Evolutionary conservation across 2,797 vertebrate species (phyloP), one percentile per base, ranked within the genome.

Genomic region (Acrossocheilus wenchowensis): DNA sequence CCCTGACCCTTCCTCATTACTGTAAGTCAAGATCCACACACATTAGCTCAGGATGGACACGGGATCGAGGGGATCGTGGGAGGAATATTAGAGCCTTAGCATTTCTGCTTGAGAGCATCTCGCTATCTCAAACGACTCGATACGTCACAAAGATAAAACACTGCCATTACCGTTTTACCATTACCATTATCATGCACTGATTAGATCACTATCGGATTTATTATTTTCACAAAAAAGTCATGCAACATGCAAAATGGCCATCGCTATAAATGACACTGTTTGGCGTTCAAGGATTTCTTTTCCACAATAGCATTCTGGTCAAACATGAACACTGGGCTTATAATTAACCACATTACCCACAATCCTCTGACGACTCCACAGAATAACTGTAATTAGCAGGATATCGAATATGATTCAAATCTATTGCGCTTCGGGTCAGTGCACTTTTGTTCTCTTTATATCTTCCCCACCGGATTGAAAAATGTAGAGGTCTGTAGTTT

Each of bases 361-460:
- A 77, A 74, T 81, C 69, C 14, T 74, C 60, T 80, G 77, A 80
- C 45, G 19, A 68, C 48, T 52, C 30, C 6, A 5, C 64, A 43
- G 48, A 72, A 82, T 72, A 43, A 82, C 81, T 82, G 52, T 82
- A 82, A 82, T 82, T 82, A 82, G n/a, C 36, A 34, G 68, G n/a
- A 60, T 57, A 73, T 82, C n/a, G 0, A 72, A 82, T 43, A 72
- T 43, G 68, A 69, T 7, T 50, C 11, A 6, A 39, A 52, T 81
- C 81, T 75, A 80, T 73, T 41, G 79, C 23, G 0, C 48, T 72
- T 26, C 45, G 10, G 77, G 77, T 78, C 77, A 60, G 36, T 48
- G 66, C 23, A 45, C 43, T 85, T 64, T 86, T 48, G 45, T 62
- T 92, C 82, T 89, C 89, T 54, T 4, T 60, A 41, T 41, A 15